These are phyloP conservation scores for Sinocyclocheilus maitianheensis DNA, from an alignment of 2,113 vertebrate species.

Conservation along the genomic window DNA sequence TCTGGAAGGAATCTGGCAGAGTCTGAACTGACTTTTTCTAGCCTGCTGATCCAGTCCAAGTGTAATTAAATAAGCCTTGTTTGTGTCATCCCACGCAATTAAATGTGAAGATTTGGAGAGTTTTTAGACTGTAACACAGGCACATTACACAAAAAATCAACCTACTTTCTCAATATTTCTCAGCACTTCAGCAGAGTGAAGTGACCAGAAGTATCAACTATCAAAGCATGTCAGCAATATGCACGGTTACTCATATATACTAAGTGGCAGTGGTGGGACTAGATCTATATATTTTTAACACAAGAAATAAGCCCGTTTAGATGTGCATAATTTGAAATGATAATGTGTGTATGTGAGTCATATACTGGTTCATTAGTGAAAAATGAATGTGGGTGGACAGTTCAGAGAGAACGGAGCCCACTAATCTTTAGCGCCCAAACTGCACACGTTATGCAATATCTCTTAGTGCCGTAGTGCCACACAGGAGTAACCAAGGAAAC, in stretches of 20 bases:
- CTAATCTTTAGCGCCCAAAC: constrained; percentile 70
- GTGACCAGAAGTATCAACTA: background rate
- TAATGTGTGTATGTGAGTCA: constrained; percentile 57
- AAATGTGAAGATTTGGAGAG: background rate
- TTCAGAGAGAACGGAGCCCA: constrained; percentile 66
- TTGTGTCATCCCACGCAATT: background rate
- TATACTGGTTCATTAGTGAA: constrained; percentile 68
- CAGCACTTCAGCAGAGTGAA: background rate
- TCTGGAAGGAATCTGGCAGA: constrained; percentile 23
- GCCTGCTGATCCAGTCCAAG: background rate
- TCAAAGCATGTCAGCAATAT: background rate
- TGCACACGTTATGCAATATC: constrained; percentile 72
- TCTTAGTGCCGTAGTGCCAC: constrained; percentile 64
- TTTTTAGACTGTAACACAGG: background rate
- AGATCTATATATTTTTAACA: background rate
- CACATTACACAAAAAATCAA: background rate
- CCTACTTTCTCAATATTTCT: background rate
- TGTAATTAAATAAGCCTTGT: constrained; percentile 5
- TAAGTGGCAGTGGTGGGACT: constrained; percentile 3
- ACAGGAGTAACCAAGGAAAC: constrained; percentile 77
- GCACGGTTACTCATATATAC: background rate
- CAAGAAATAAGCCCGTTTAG: constrained; percentile 30
- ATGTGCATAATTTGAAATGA: constrained; percentile 51
- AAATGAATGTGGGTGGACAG: constrained; percentile 69
- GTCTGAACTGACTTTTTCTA: constrained; percentile 21